Percentiles rank a stretch among this genome's conserved stretches.
These are phyloP conservation scores for Meandrusa payeni DNA, from an alignment of 2,888 invertebrate species.

Conservation along the genomic window DNA sequence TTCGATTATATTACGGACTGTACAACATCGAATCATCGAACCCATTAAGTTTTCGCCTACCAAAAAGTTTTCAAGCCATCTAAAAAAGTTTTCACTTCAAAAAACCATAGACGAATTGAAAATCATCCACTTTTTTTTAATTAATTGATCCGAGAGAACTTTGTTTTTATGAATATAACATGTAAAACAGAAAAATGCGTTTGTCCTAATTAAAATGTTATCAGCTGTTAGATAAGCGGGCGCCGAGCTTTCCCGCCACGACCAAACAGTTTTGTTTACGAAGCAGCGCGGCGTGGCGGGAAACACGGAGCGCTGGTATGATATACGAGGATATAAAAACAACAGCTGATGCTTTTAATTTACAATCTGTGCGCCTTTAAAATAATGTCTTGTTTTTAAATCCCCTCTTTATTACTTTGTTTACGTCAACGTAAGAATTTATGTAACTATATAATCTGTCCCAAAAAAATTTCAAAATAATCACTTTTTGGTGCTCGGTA, in stretches of 20 bases:
- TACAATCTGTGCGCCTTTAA: neutral
- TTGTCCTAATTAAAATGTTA: constrained; percentile 44
- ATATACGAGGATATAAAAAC: constrained; percentile 7
- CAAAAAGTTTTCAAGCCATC: no score
- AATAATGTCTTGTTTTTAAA: constrained; percentile 2
- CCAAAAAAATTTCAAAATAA: neutral
- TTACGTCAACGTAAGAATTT: neutral
- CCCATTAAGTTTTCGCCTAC: no score
- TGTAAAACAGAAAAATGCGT: constrained; percentile 20
- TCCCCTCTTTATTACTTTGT: neutral
- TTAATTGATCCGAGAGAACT: no score
- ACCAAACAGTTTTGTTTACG: constrained; percentile 3
- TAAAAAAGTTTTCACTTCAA: no score
- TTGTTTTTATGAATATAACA: no score
- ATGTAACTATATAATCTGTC: neutral
- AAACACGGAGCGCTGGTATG: neutral
- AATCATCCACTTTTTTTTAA: no score
- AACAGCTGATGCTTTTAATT: constrained; percentile 19
- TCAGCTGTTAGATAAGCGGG: constrained; percentile 50
- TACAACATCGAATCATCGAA: no score
- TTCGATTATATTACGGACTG: no score
- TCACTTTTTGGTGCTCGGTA: no score
- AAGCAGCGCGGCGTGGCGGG: neutral
- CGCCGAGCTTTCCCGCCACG: constrained; percentile 35
- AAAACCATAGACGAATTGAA: no score